Conservation (phyloP, 1,140 invertebrate species). For the Drosophila saltans region DNA sequence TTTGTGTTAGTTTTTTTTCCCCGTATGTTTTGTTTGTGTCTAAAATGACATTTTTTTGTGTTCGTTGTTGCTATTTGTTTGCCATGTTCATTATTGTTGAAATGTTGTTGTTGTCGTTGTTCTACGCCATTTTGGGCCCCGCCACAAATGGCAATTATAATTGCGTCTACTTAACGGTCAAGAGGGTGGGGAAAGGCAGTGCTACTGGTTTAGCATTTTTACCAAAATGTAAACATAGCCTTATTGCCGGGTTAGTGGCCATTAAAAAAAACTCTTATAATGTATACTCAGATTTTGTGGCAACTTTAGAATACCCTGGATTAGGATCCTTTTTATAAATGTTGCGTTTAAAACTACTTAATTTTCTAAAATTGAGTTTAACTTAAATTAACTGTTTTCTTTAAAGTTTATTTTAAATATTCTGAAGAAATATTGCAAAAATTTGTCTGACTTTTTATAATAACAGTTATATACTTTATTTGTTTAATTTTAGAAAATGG, state of each 20-base stretch:
- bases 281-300: background rate
- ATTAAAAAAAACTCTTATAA: conserved; percentile 38
- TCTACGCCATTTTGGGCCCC: conserved; percentile 63
- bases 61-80: conserved; percentile 34
- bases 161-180: conserved; percentile 68
- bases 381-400: no score
- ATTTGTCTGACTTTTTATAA: no score
- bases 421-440: no score
- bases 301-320: conserved; percentile 7
- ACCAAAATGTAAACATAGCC: conserved; percentile 68
- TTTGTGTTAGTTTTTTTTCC: conserved; percentile 37
- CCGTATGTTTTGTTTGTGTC: conserved; percentile 56
- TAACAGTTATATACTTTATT: no score
- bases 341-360: no score
- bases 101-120: conserved; percentile 33
- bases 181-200: conserved; percentile 15
- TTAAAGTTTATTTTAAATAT: no score
- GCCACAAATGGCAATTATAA: conserved; percentile 75
- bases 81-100: conserved; percentile 32
- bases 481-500: no score
- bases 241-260: conserved; percentile 45
- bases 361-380: no score
- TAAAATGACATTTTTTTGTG: conserved; percentile 67
- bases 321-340: background rate
- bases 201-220: conserved; percentile 38